These are phyloP conservation scores for Gulo gulo DNA, from an alignment of 2,113 vertebrate species.

Conservation along the genomic window DNA sequence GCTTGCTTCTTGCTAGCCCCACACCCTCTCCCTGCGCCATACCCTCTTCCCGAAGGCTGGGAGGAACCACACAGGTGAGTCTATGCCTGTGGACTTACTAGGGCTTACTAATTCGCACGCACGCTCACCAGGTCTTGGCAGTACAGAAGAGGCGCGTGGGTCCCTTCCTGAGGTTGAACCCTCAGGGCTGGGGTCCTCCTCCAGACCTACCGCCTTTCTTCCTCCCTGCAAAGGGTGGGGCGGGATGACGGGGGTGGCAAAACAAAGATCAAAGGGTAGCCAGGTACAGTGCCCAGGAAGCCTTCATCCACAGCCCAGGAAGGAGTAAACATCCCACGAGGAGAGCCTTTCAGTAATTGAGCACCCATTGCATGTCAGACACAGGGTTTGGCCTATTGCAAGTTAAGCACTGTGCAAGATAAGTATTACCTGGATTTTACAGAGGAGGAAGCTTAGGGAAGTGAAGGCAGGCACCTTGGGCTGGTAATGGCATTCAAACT, in stretches of 20 bases:
- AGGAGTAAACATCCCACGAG: background rate
- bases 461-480: background rate
- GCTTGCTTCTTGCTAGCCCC: background rate
- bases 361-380: background rate
- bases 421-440: background rate
- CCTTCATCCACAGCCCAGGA: background rate
- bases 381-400: background rate
- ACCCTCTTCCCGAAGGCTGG: background rate
- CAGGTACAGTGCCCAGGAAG: background rate
- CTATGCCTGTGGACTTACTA: fast-evolving
- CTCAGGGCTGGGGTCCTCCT: background rate
- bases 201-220: background rate
- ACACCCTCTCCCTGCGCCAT: too few relatives aligned
- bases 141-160: background rate
- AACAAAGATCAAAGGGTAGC: constrained; percentile 19
- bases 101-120: fast-evolving
- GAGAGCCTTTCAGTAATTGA: background rate
- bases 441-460: background rate
- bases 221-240: background rate
- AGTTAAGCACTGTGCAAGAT: background rate
- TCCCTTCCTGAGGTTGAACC: background rate
- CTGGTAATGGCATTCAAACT: background rate
- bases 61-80: background rate
- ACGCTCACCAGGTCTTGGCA: background rate
- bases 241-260: background rate